These are phyloP conservation scores for Halichoerus grypus DNA, from an alignment of 2,113 vertebrate species.

Conservation along the genomic window DNA sequence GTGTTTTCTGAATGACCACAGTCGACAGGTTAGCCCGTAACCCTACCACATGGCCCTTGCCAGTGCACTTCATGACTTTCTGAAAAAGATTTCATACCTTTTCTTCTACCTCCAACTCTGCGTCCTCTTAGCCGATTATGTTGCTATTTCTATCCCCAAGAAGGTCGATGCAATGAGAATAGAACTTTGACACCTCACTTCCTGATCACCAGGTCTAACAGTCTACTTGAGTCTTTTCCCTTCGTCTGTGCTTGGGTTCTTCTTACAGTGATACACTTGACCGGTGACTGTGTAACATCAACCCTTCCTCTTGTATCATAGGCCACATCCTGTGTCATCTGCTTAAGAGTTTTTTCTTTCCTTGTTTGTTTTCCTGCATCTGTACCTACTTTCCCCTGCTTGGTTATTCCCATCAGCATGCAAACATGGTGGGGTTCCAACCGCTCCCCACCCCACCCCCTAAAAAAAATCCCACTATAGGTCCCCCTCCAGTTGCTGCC, in stretches of 20 bases:
- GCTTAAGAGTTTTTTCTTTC: not conserved
- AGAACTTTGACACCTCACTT: not conserved
- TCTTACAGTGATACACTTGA: not conserved
- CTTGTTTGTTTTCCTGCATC: not conserved
- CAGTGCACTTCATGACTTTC: not conserved
- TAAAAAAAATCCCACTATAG: not conserved
- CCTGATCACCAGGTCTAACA: not conserved
- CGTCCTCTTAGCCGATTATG: not conserved
- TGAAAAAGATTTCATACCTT: not conserved
- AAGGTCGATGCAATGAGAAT: not conserved
- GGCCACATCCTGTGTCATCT: not conserved
- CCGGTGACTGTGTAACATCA: not conserved
- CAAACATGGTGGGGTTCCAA: not conserved
- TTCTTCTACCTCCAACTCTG: not conserved
- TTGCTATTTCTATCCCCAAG: not conserved
- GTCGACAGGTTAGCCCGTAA: not conserved
- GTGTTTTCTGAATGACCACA: not conserved
- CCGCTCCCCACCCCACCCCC: accelerated
- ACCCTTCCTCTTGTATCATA: not conserved
- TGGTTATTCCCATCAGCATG: not conserved
- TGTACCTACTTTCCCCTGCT: not conserved
- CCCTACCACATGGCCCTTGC: not conserved
- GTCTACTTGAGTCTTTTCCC: not conserved
- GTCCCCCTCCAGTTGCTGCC: not conserved
- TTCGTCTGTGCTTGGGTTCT: not conserved